Evolutionary conservation across 2,888 invertebrate genomes (phyloP), one percentile per base, ranked within the genome.

Genomic region (Tridacna gigas): DNA sequence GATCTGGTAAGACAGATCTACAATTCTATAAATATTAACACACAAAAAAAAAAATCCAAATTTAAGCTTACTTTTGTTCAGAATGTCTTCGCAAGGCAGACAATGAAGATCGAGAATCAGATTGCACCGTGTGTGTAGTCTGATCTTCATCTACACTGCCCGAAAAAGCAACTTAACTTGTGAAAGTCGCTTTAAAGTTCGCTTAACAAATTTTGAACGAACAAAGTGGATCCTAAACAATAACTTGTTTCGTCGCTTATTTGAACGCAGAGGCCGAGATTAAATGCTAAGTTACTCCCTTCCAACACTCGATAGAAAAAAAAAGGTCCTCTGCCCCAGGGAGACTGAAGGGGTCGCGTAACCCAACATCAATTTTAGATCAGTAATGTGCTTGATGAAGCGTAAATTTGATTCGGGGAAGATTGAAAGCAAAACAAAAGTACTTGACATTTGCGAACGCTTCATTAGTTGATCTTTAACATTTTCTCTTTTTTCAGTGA

Each of bases 291-390:
- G 26, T 11, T 26, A 5, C 56, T 20, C 20, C 56, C 26, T 65
- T 26, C 28, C 65, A 65, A 65, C 25, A 26, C 0, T 28, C 26
- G 28, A 25, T 65, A 65, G 28, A 5, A 65, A 28, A 65, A 65
- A 26, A 65, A 28, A 28, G 25, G 65, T 65, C 28, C 51, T 26
- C 71, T 71, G 20, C 51, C 71, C 51, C 48, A 13, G 47, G 71
- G 48, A 51, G 71, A 26, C 51, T 26, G 25, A 25, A 71, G 51
- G 51, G 71, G 71, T 71, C 71, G 26, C 71, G 71, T 71, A 71
- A 71, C 71, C 71, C 51, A 13, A 51, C 71, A 71, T 71, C 71
- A 71, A 71, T 71, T 71, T 71, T 26, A 26, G 71, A 18, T 51
- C 22, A 51, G 71, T 22, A 51, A 71, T 71, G 71, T 71, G 71